phyloP scores from a whole-genome alignment of 2,888 invertebrate species.

The Melitaea athalia region DNA sequence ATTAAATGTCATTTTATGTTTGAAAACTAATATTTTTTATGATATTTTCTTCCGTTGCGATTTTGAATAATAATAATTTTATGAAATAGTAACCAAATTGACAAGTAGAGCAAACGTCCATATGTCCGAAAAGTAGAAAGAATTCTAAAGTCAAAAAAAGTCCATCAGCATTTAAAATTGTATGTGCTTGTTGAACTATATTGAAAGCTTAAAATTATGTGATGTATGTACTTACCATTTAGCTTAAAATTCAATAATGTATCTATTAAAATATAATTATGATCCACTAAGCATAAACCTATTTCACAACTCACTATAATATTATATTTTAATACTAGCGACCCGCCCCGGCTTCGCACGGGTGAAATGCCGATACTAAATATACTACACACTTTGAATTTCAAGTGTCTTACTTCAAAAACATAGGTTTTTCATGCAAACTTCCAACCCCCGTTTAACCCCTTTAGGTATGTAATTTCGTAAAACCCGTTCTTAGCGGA shows the following conservation, averaged over 20 bases:
- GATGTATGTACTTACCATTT: constrained; percentile 23
- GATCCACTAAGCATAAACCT: neutral
- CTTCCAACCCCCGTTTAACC: no score
- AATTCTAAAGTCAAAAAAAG: neutral
- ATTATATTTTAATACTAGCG: no score
- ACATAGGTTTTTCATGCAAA: no score
- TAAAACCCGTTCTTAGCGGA: no score
- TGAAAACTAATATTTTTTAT: neutral
- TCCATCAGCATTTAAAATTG: neutral
- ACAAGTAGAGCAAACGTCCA: neutral
- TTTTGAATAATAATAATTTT: neutral
- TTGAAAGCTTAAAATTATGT: constrained; percentile 4
- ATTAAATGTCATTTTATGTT: neutral
- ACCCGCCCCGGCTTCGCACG: no score
- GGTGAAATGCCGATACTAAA: no score
- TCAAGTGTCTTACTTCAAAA: no score
- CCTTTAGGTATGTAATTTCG: no score
- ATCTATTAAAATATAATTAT: neutral
- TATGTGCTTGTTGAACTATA: constrained; percentile 8
- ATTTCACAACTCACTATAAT: neutral
- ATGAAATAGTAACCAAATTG: neutral
- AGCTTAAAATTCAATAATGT: constrained; percentile 16
- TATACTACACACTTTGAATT: no score
- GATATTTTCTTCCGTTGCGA: neutral
- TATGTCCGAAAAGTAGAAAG: neutral